A percentile compares a stretch with the other conserved stretches of the same genome.
Evolutionary conservation across 1,140 invertebrate species (phyloP).

Genomic region (Tenebrio molitor): DNA sequence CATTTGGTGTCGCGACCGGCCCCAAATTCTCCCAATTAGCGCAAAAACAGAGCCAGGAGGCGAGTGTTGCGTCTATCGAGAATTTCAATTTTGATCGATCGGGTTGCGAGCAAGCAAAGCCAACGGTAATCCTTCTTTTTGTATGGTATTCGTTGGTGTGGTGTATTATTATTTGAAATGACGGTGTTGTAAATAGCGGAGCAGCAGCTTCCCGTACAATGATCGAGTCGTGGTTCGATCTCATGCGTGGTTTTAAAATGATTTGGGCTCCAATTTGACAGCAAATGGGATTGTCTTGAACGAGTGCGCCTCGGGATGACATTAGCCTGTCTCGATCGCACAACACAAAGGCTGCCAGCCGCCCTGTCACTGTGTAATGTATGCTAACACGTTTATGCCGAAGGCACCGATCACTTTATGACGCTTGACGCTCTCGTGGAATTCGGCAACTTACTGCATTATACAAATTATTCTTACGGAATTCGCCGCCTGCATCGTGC

Average conservation of each 20-base stretch:
- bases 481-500: not conserved
- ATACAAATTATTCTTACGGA: slow-evolving; percentile 52
- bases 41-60: slow-evolving; percentile 14
- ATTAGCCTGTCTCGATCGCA: slow-evolving; percentile 64
- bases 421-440: slow-evolving; percentile 60
- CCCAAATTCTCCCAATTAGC: slow-evolving; percentile 26
- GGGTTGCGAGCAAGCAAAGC: slow-evolving; percentile 18
- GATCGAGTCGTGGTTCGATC: slow-evolving; percentile 49
- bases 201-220: slow-evolving; percentile 46
- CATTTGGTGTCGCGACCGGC: slow-evolving; percentile 1
- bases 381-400: slow-evolving; percentile 64
- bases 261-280: slow-evolving; percentile 63
- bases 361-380: slow-evolving; percentile 64
- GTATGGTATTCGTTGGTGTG: slow-evolving; percentile 39
- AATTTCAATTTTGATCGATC: slow-evolving; percentile 36
- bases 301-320: slow-evolving; percentile 64
- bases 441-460: slow-evolving; percentile 60
- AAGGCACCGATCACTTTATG: slow-evolving; percentile 63
- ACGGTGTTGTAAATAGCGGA: slow-evolving; percentile 46
- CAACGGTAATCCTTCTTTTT: slow-evolving; percentile 39
- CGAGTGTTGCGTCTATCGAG: slow-evolving; percentile 8
- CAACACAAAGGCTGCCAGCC: slow-evolving; percentile 62
- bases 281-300: slow-evolving; percentile 64
- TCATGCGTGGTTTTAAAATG: slow-evolving; percentile 62
- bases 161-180: slow-evolving; percentile 47